Evolutionary conservation across 2,888 invertebrate species (phyloP).

Genomic region (Campopleginae sp.): DNA sequence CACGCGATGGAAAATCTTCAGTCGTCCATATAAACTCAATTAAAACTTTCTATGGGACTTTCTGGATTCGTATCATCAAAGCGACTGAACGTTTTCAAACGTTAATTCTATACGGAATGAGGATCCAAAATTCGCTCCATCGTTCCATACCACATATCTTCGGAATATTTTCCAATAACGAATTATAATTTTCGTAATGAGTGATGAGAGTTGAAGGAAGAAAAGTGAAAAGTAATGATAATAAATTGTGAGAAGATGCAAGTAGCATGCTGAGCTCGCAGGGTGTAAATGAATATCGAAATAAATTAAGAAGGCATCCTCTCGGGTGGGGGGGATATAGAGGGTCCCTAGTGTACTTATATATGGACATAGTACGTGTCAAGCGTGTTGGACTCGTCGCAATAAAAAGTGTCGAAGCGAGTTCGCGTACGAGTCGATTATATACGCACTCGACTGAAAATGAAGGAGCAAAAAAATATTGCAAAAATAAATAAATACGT

Average conservation of each 20-base stretch:
- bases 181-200: slow-evolving; percentile 13
- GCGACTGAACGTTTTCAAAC: background rate
- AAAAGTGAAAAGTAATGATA: slow-evolving; percentile 35
- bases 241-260: slow-evolving; percentile 38
- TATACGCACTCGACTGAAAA: slow-evolving; percentile 57
- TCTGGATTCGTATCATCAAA: background rate
- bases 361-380: slow-evolving; percentile 56
- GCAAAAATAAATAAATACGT: slow-evolving; percentile 7
- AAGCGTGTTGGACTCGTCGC: slow-evolving; percentile 55
- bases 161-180: background rate
- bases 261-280: slow-evolving; percentile 46
- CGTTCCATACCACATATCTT: background rate
- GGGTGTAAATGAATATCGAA: slow-evolving; percentile 68
- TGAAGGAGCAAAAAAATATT: slow-evolving; percentile 25
- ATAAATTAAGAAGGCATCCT: slow-evolving; percentile 60
- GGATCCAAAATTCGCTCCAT: background rate
- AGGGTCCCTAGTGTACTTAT: slow-evolving; percentile 26
- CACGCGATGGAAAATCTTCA: background rate
- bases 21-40: background rate
- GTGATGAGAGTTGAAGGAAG: slow-evolving; percentile 4
- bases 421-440: slow-evolving; percentile 68
- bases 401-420: slow-evolving; percentile 67
- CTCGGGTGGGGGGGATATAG: slow-evolving; percentile 12
- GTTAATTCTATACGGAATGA: background rate
- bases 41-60: background rate